Base-by-base conservation (phyloP, 2,113 vertebrate genomes). In the Ornithorhynchus anatinus region DNA sequence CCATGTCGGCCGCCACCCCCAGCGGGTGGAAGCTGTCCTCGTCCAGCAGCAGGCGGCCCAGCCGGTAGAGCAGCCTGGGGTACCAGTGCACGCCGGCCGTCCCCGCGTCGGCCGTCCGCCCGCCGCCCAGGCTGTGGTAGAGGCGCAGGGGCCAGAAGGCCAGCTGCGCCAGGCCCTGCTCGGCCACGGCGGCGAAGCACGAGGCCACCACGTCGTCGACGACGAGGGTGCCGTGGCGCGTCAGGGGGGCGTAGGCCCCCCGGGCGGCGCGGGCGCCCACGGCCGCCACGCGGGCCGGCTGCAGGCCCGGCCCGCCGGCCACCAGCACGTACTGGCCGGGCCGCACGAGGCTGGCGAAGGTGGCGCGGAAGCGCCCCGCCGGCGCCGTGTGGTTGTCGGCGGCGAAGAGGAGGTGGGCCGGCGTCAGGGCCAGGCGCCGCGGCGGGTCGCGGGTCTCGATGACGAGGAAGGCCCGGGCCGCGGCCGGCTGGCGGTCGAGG, bases 31-130 rank as follows among this genome's bases (percentile, higher is more conserved):
- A 99, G 70, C 94, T 95, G 73, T 90, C 91, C 0, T 94, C 87
- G 65, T 93, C 93, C 78, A 99, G 90, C 50, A 99, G 79, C 65
- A 89, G 81, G 68, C 72, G 88, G 70, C 97, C 97, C 37, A 98
- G 83, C 82, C 66, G 92, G 88, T 97, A 95, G 20, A 99, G 94
- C 78, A 96, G 88, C 84, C 87, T 77, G 7, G 97, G 93, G 88
- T 98, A 99, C 97, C 98, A 99, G 90, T 98, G 98, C 65, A 98
- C 69, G 1, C 98, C 97, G 0, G 95, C 88, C 65, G 98, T 69
- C 1, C 98, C 97, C 0, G 95, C 88, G 6, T 43, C 92, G 40
- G 91, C 93, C 4, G 48, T 79, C 77, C 89, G 77, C 27, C 90
- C 86, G 14, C 88, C 86, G 53, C 95, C 92, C 73, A 96, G 85